Evolutionary conservation across 2,888 invertebrate species (phyloP).

Genomic region (Ligdia adustata): DNA sequence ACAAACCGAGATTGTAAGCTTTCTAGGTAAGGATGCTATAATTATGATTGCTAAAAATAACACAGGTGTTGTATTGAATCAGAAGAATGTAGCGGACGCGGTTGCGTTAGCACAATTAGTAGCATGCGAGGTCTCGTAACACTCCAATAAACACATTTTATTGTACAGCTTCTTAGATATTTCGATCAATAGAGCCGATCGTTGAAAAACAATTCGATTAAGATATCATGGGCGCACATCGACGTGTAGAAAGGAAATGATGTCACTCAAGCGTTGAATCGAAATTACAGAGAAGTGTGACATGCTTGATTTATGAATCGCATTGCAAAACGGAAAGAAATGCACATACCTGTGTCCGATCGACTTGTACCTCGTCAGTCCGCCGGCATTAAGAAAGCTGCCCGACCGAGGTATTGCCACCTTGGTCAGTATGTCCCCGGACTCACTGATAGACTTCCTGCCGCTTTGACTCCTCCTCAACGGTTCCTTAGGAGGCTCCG

Average conservation of each 20-base stretch:
- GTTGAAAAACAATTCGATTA: constrained; percentile 29
- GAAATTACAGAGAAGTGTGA: constrained; percentile 46
- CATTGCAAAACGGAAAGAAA: constrained; percentile 45
- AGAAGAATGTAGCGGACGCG: constrained; percentile 71
- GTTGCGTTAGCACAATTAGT: constrained; percentile 69
- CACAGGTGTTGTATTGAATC: constrained; percentile 52
- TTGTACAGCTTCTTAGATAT: constrained; percentile 50
- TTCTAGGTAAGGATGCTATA: constrained; percentile 25
- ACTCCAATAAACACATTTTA: constrained; percentile 66
- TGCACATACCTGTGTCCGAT: constrained; percentile 85
- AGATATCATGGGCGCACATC: constrained; percentile 48
- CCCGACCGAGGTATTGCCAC: constrained; percentile 94
- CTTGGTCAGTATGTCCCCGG: constrained; percentile 92
- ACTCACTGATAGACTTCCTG: constrained; percentile 79
- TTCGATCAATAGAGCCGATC: constrained; percentile 18
- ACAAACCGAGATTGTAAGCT: constrained; percentile 20
- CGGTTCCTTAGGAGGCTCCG: constrained; percentile 64
- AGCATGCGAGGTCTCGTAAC: constrained; percentile 69
- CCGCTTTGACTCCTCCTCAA: constrained; percentile 76
- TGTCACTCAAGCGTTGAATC: constrained; percentile 47
- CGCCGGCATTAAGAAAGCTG: constrained; percentile 93
- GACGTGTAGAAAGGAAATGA: constrained; percentile 55
- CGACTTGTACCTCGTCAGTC: constrained; percentile 90
- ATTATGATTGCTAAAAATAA: constrained; percentile 32
- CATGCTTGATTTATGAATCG: constrained; percentile 45